Base-by-base conservation (phyloP, 2,113 vertebrate genomes). In the Danio rerio region DNA sequence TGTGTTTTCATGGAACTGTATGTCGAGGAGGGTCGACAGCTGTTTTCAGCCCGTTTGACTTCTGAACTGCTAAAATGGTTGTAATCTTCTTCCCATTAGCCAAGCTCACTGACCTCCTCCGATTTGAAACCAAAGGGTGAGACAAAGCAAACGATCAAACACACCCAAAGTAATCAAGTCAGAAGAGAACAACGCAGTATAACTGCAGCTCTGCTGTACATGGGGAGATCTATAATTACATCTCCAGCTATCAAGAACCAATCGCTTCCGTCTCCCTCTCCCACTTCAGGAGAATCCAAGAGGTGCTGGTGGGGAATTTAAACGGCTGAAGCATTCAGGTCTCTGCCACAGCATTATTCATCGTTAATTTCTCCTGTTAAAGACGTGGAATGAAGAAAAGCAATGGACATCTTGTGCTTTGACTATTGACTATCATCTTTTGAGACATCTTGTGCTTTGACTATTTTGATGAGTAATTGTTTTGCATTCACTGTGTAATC, bases 161-260 rank as follows among this genome's bases (percentile, higher is more conserved):
- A 56, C 15, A 71, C 16, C 31, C 31, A 50, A 71, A 71, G n/a
- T 16, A 7, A 66, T 66, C 42, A 45, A 12, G 21, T 43, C 45
- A 58, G 2, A 8, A 43, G 7, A 73, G 16, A 59, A 50, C 31
- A 80, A 15, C 7, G 9, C 31, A 9, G 8, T 15, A 43, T 18
- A 12, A 11, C 42, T 40, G 7, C 6, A 20, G 45, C 31, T 20
- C 18, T 21, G 9, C 70, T 68, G 78, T 69, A 58, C 55, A 65
- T 77, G 47, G 55, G 0, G 47, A 11, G n/a, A 81, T 84, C 83
- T 81, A 81, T 85, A 81, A 85, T 81, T 81, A 84, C 63, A 84
- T 77, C 72, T 81, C 18, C 65, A 76, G 53, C 58, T 78, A 77
- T 81, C 72, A 81, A 47, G 11, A 85, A 42, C 47, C 55, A 63